Conservation (phyloP, 1,140 invertebrate genomes). For the Bilobella aurantiaca region DNA sequence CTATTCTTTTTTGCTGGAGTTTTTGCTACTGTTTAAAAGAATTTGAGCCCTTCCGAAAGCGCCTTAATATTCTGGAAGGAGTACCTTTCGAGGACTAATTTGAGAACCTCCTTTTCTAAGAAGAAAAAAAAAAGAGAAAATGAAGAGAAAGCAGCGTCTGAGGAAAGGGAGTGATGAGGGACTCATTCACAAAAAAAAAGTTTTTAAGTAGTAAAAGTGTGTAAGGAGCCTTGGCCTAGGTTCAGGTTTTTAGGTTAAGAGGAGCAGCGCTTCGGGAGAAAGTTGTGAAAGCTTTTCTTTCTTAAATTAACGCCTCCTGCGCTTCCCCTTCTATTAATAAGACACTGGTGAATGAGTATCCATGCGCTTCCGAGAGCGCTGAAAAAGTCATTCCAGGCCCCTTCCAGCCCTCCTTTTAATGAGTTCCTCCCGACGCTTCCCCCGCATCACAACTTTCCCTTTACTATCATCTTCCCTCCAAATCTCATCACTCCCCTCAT, state of each 20-base stretch:
- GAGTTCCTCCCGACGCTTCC: background rate
- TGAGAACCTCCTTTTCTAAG: no score
- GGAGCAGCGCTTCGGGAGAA: background rate
- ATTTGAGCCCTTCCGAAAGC: no score
- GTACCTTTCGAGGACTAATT: no score
- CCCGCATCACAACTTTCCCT: background rate
- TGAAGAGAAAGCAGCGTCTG: no score
- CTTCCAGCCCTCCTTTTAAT: background rate
- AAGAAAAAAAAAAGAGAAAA: no score
- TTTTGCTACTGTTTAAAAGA: no score
- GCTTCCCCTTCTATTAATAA: slow-evolving; percentile 2
- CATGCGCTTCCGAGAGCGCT: background rate
- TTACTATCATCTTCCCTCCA: no score
- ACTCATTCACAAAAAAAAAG: slow-evolving; percentile 23
- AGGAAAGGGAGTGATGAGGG: background rate
- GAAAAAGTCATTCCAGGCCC: background rate
- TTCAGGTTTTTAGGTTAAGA: no score
- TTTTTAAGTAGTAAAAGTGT: slow-evolving; percentile 17
- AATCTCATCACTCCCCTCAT: background rate
- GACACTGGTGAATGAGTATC: background rate
- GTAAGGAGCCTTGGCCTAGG: background rate
- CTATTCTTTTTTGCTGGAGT: no score
- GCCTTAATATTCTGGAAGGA: no score
- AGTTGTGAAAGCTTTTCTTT: background rate
- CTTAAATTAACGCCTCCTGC: slow-evolving; percentile 9